A percentile compares a stretch with the other conserved stretches of the same genome.
phyloP scores from a whole-genome alignment of 2,797 vertebrate species.

The Clarias fuscus region DNA sequence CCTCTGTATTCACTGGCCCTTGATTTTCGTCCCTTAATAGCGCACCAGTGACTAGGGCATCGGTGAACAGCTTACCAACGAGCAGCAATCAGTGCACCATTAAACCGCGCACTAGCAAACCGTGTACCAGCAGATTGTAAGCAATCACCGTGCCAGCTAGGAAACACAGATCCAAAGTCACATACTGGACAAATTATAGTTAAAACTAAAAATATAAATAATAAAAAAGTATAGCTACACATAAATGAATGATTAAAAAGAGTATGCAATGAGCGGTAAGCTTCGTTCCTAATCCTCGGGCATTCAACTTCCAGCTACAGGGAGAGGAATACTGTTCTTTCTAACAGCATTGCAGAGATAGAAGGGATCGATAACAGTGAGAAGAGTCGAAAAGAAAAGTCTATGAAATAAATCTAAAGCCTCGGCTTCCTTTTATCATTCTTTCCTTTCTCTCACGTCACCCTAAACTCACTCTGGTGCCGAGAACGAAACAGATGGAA shows the following conservation, averaged over 20 bases:
- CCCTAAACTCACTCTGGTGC: slow-evolving; percentile 66
- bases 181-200: slow-evolving; percentile 64
- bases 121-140: slow-evolving; percentile 32
- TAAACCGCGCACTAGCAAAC: slow-evolving; percentile 58
- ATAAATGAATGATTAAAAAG: slow-evolving; percentile 55
- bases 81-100: background rate
- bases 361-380: slow-evolving; percentile 34
- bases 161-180: slow-evolving; percentile 67
- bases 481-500: slow-evolving; percentile 55
- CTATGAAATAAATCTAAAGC: slow-evolving; percentile 46
- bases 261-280: slow-evolving; percentile 39
- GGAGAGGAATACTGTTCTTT: slow-evolving; percentile 5
- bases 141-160: slow-evolving; percentile 63
- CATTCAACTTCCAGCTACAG: background rate
- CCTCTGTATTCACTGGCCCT: slow-evolving; percentile 71
- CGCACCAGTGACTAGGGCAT: slow-evolving; percentile 58
- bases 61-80: background rate
- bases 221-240: slow-evolving; percentile 69
- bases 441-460: slow-evolving; percentile 63
- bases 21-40: slow-evolving; percentile 66
- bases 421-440: slow-evolving; percentile 38
- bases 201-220: slow-evolving; percentile 72
- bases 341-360: slow-evolving; percentile 30
- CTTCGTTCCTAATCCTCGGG: slow-evolving; percentile 48
- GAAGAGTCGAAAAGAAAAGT: slow-evolving; percentile 55